A percentile compares a stretch with the other conserved stretches of the same genome.
These are phyloP conservation scores for Gadopsis bispinosus DNA, from an alignment of 2,797 vertebrate species.

Conservation along the genomic window DNA sequence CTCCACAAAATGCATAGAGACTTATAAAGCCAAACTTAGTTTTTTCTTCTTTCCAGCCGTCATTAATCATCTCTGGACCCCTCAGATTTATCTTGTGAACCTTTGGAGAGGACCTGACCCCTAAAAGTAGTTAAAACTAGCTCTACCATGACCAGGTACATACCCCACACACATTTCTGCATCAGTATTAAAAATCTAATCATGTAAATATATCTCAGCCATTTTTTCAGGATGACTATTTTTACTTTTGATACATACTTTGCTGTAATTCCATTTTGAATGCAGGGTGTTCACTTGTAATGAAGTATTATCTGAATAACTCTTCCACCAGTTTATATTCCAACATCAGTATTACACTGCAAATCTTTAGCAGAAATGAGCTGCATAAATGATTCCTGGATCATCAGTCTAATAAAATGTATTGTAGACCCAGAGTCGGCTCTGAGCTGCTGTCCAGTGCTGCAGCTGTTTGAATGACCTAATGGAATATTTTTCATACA, in stretches of 20 bases:
- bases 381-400: constrained; percentile 12
- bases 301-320: not conserved
- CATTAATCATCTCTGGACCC: not conserved
- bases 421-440: constrained; percentile 26
- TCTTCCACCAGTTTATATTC: not conserved
- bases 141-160: not conserved
- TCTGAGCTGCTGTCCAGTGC: constrained; percentile 22
- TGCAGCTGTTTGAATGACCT: constrained; percentile 59
- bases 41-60: not conserved
- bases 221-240: not conserved
- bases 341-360: not conserved
- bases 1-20: not conserved
- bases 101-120: not conserved
- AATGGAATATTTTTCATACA: constrained; percentile 52
- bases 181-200: not conserved
- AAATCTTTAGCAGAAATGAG: constrained; percentile 17
- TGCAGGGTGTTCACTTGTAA: not conserved
- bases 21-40: not conserved
- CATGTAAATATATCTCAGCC: not conserved
- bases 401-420: constrained; percentile 40
- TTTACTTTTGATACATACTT: not conserved
- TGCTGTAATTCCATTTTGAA: not conserved
- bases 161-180: too few relatives aligned
- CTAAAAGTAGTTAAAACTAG: not conserved
- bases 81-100: not conserved